Percentiles rank a stretch among this genome's conserved stretches.
These are phyloP conservation scores for Myotis yumanensis DNA, from an alignment of 2,113 vertebrate genomes.

Conservation along the genomic window DNA sequence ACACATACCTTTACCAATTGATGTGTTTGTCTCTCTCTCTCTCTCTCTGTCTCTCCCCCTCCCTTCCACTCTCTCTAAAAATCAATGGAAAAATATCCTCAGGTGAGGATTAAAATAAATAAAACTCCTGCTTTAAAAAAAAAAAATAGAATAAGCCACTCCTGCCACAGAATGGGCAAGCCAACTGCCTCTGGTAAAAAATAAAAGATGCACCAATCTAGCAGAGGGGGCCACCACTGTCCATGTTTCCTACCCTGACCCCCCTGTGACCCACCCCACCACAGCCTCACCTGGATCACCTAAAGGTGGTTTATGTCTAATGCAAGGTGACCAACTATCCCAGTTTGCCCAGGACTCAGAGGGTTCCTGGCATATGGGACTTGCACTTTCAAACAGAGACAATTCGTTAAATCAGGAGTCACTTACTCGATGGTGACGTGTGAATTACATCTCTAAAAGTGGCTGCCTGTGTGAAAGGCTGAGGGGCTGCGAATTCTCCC, in stretches of 20 bases:
- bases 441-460: background rate
- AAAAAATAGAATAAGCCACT: background rate
- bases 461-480: background rate
- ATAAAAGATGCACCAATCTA: background rate
- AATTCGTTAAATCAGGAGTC: background rate
- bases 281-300: background rate
- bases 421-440: background rate
- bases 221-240: accelerated
- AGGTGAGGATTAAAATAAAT: no score
- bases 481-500: background rate
- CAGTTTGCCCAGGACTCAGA: background rate
- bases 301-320: background rate
- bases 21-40: no score
- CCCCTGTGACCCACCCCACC: background rate
- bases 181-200: background rate
- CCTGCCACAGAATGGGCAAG: background rate
- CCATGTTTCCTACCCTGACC: background rate
- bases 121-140: no score
- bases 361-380: background rate
- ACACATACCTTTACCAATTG: no score
- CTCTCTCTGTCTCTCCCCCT: no score
- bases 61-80: no score
- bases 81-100: no score
- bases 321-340: background rate
- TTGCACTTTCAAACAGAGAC: background rate